phyloP scores from a whole-genome alignment of 2,113 vertebrate species.

The Hystrix cristata region DNA sequence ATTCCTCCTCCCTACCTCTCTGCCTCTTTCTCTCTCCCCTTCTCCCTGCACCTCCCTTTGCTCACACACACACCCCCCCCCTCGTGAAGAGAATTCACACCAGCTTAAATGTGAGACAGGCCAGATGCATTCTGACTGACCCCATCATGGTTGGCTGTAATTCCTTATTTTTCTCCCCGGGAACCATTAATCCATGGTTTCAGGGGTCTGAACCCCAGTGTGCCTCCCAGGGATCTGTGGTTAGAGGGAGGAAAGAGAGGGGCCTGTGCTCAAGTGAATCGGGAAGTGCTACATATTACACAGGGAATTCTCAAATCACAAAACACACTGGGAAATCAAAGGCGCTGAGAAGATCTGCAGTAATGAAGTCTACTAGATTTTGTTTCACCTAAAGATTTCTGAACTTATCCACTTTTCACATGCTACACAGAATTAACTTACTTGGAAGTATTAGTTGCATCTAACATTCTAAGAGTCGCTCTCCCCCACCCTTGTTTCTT shows the following conservation, averaged over 20 bases:
- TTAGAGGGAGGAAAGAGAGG: too few relatives aligned
- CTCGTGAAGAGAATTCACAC: neutral
- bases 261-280: neutral
- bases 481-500: neutral
- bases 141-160: fast-evolving
- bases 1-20: too few relatives aligned
- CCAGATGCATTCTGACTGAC: too few relatives aligned
- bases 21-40: neutral
- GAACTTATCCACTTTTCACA: neutral
- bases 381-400: neutral
- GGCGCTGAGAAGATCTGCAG: neutral
- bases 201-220: neutral
- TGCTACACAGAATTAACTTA: neutral
- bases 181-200: neutral
- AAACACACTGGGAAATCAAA: neutral
- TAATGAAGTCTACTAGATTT: too few relatives aligned
- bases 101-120: neutral
- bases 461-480: neutral
- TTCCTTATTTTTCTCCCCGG: neutral
- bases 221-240: neutral
- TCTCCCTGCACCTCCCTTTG: neutral
- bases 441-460: neutral
- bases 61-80: neutral
- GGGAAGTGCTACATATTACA: neutral
- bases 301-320: neutral